Evolutionary conservation across 2,888 invertebrate genomes (phyloP).

Genomic region (Liopterus haemorrhoidalis): DNA sequence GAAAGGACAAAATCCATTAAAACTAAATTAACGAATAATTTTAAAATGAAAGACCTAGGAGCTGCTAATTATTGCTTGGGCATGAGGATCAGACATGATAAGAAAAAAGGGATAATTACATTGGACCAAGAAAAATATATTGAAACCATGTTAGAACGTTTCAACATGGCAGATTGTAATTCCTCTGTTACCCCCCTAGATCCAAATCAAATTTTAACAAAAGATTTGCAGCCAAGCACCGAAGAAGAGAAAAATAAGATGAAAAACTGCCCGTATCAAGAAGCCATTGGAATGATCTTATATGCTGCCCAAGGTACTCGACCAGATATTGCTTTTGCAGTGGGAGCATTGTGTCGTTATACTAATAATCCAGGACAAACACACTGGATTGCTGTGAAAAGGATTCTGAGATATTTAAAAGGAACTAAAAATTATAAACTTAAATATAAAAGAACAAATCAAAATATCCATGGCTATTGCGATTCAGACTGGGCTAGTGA

Average conservation of each 20-base stretch:
- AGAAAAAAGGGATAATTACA: conserved; percentile 14
- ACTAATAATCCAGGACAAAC: conserved; percentile 24
- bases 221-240: conserved; percentile 26
- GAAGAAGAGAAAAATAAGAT: conserved; percentile 26
- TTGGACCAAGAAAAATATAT: conserved; percentile 27
- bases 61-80: no score
- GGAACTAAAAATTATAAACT: conserved; percentile 12
- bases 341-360: conserved; percentile 26
- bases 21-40: conserved; percentile 22
- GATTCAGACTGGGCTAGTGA: conserved; percentile 32
- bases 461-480: no score
- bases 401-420: conserved; percentile 22
- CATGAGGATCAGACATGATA: conserved; percentile 10
- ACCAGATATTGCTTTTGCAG: conserved; percentile 29
- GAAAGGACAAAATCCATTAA: conserved; percentile 17
- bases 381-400: conserved; percentile 29
- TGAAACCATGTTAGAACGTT: conserved; percentile 24
- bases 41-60: conserved; percentile 22
- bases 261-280: conserved; percentile 22
- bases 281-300: conserved; percentile 23
- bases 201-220: conserved; percentile 26
- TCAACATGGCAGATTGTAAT: conserved; percentile 27
- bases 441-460: no score
- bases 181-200: conserved; percentile 26
- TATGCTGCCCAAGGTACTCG: conserved; percentile 25